phyloP scores from a whole-genome alignment of 2,888 invertebrate species.

The Agrotis puta region DNA sequence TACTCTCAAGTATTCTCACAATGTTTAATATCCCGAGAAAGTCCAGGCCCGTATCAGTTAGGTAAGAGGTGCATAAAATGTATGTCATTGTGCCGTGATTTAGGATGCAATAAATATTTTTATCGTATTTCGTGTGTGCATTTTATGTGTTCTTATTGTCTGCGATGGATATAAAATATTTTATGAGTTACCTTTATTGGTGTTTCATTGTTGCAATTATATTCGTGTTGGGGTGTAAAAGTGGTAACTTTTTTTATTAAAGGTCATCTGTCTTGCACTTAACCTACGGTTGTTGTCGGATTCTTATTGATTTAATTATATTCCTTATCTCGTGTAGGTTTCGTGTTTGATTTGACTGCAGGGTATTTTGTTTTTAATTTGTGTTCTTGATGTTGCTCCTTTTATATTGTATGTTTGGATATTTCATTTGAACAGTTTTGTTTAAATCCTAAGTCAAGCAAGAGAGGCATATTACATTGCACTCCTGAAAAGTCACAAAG shows the following conservation, averaged over 20 bases:
- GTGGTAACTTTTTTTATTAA: conserved; percentile 3
- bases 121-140: conserved; percentile 55
- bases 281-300: no score
- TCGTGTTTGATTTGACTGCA: no score
- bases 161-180: conserved; percentile 49
- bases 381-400: no score
- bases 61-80: conserved; percentile 55
- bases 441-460: no score
- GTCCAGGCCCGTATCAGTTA: conserved; percentile 43
- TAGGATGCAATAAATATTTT: conserved; percentile 64
- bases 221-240: conserved; percentile 14
- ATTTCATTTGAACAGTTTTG: no score
- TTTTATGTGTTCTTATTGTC: conserved; percentile 58
- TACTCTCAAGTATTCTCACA: conserved; percentile 41
- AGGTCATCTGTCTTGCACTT: not conserved
- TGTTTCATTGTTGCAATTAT: conserved; percentile 57
- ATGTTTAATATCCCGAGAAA: conserved; percentile 45
- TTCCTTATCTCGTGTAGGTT: no score
- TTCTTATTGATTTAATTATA: no score
- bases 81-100: conserved; percentile 44
- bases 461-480: no score
- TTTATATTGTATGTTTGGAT: no score
- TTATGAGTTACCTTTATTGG: conserved; percentile 48
- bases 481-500: no score
- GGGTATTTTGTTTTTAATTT: no score